Percentiles rank a stretch among this genome's conserved stretches.
phyloP scores from a whole-genome alignment of 1,140 invertebrate species.

The Brachionus paranguensis region DNA sequence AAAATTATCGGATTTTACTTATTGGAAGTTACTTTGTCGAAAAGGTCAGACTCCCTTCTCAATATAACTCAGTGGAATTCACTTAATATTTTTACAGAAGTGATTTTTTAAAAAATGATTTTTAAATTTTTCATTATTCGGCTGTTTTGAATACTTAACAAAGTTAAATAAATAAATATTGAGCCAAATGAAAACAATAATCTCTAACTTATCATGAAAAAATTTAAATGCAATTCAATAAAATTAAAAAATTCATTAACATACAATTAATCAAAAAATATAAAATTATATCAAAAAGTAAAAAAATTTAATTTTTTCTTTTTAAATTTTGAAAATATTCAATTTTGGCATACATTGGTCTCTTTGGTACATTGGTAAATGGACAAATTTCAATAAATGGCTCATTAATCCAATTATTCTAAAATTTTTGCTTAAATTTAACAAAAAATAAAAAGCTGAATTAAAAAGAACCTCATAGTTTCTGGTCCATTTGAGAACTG shows the following conservation, averaged over 20 bases:
- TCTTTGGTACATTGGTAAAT: slow-evolving; percentile 47
- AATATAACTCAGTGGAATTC: too few species aligned
- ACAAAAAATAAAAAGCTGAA: background rate
- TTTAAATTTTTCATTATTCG: too few species aligned
- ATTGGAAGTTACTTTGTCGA: too few species aligned
- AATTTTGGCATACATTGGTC: slow-evolving; percentile 47
- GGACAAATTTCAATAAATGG: slow-evolving; percentile 56
- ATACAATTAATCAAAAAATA: background rate
- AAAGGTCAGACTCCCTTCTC: too few species aligned
- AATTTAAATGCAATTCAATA: too few species aligned
- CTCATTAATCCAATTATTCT: slow-evolving; percentile 60
- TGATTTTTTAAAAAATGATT: too few species aligned
- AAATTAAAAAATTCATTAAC: background rate
- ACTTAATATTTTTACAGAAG: too few species aligned
- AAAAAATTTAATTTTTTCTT: slow-evolving; percentile 3
- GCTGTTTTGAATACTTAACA: too few species aligned
- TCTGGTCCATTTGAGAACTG: slow-evolving; percentile 57
- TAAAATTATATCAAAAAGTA: background rate
- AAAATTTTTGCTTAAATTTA: slow-evolving; percentile 36
- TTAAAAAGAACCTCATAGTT: slow-evolving; percentile 48
- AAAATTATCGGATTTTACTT: too few species aligned
- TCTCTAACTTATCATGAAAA: too few species aligned
- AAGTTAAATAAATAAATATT: too few species aligned
- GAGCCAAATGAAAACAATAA: too few species aligned
- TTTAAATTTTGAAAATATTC: slow-evolving; percentile 39